Base-by-base conservation (phyloP, 2,113 vertebrate species). In the Hemiprocne comata region DNA sequence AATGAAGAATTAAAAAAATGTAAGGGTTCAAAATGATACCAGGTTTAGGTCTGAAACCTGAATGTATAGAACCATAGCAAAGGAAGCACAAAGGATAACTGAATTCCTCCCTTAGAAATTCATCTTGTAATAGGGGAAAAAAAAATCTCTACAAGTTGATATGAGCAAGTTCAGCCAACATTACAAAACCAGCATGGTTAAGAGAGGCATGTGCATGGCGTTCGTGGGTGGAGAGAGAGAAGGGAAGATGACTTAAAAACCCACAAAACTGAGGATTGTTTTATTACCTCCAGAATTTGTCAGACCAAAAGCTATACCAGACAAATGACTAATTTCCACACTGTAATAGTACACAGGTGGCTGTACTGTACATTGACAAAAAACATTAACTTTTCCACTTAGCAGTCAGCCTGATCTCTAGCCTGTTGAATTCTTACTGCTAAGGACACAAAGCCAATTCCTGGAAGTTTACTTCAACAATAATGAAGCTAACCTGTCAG, bases 261-360 rank as follows among this genome's bases (percentile, higher is more conserved):
- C 74, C 84, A 93, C 81, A 95, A 89, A 89, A 95, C 95, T 84
- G n/a, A 95, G 25, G 48, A 89, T 7, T 87, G 74, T 44, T 92
- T 93, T 91, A 95, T 89, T 95, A 90, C 85, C 93, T 94, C 85
- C 89, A 95, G 67, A 87, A 96, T 88, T 91, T 93, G 71, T 89
- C 71, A 95, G 75, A 80, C 85, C 91, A 95, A 95, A 94, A 95
- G 74, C 78, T 93, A 70, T 85, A 89, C 85, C 91, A 95, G 95
- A 97, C 94, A 93, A 97, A 95, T 93, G 71, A 96, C 81, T 96
- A 89, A 95, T 89, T 96, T 94, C 91, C 95, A 95, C 46, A 28
- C 50, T 76, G 62, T 91, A 97, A 95, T 80, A 93, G 58, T 69
- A 91, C 62, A 66, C 94, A 95, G 89, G 95, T 95, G 94, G 70